Evolutionary conservation across 2,888 invertebrate species (phyloP).

Genomic region (Nyleta sp.): DNA sequence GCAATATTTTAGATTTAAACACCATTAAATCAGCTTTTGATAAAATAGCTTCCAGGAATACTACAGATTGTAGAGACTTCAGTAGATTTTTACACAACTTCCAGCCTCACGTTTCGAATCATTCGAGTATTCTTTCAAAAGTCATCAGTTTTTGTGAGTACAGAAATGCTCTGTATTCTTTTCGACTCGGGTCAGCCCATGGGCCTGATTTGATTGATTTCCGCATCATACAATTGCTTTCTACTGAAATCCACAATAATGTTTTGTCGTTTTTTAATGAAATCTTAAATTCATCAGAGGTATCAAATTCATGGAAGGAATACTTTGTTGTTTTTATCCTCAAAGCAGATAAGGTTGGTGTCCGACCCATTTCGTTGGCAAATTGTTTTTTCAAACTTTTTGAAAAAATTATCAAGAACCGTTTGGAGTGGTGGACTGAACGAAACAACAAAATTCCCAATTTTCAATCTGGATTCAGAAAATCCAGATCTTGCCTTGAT

Average conservation of each 20-base stretch:
- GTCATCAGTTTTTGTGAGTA: neutral
- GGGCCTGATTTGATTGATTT: constrained; percentile 21
- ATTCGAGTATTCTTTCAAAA: no score
- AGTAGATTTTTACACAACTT: neutral
- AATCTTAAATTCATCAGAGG: neutral
- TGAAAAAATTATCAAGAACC: constrained; percentile 18
- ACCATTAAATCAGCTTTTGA: neutral
- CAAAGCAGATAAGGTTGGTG: neutral
- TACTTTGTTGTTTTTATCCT: constrained; percentile 25
- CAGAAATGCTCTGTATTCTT: constrained; percentile 23
- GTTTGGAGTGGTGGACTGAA: constrained; percentile 25
- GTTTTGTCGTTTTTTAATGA: constrained; percentile 2
- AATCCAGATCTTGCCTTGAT: neutral
- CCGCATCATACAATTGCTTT: constrained; percentile 1
- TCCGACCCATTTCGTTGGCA: constrained; percentile 24
- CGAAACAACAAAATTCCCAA: constrained; percentile 1
- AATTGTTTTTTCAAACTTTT: constrained; percentile 22
- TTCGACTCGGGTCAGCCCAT: neutral
- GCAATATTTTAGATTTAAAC: neutral
- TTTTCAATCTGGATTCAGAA: constrained; percentile 10
- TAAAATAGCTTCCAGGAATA: neutral
- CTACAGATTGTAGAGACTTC: neutral
- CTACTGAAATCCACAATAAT: constrained; percentile 4
- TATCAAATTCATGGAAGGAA: constrained; percentile 17
- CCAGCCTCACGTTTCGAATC: neutral